phyloP scores from a whole-genome alignment of 2,113 vertebrate species.

The Anoura caudifer region DNA sequence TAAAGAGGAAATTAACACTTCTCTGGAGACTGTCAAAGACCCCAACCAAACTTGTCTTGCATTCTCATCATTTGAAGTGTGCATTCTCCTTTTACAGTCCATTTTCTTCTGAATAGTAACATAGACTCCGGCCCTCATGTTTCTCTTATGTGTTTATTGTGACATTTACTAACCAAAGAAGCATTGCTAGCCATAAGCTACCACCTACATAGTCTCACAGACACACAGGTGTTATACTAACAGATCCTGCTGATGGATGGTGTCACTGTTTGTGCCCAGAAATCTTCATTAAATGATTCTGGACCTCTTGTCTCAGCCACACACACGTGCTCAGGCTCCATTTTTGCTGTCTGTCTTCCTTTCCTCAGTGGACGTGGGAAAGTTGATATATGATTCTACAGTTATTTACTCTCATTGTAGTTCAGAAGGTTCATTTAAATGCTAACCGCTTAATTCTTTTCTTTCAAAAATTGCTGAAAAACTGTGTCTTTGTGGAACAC shows the following conservation, averaged over 20 bases:
- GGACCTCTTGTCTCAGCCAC: background rate
- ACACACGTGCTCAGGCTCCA: background rate
- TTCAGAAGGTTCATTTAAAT: conserved; percentile 47
- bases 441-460: conserved; percentile 8
- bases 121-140: background rate
- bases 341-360: conserved; percentile 35
- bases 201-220: conserved; percentile 27
- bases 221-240: conserved; percentile 28
- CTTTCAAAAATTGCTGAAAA: conserved; percentile 55
- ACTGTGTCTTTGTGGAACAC: conserved; percentile 23
- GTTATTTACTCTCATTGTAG: conserved; percentile 32
- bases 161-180: conserved; percentile 47
- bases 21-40: background rate
- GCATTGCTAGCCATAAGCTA: background rate
- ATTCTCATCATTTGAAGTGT: background rate
- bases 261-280: background rate
- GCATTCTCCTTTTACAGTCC: background rate
- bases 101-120: conserved; percentile 21
- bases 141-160: conserved; percentile 20
- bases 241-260: conserved; percentile 22
- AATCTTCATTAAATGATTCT: background rate
- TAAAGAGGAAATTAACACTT: conserved; percentile 23
- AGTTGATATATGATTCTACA: background rate
- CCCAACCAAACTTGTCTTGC: background rate
- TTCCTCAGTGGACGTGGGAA: conserved; percentile 9